Evolutionary conservation across 2,113 vertebrate species (phyloP).

Genomic region (Tretioscincus oriximinensis): DNA sequence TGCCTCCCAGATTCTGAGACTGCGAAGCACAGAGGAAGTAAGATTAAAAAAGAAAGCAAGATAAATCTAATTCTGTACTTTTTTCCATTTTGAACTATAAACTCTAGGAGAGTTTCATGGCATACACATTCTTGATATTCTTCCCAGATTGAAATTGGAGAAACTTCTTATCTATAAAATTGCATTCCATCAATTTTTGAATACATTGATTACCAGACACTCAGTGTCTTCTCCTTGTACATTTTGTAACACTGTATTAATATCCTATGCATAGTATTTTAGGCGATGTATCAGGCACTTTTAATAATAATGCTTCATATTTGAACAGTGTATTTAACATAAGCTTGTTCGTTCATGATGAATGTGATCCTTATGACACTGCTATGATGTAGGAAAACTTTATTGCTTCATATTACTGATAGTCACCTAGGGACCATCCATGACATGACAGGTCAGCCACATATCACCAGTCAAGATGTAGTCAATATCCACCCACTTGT

Average conservation of each 20-base stretch:
- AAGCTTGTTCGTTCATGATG: neutral
- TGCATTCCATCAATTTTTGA: slow-evolving; percentile 29
- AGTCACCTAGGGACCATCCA: no score
- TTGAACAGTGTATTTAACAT: neutral
- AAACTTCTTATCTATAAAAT: slow-evolving; percentile 38
- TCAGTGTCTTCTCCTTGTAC: slow-evolving; percentile 31
- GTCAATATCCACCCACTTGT: no score
- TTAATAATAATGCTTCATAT: neutral
- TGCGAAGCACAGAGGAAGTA: neutral
- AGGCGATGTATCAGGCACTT: slow-evolving; percentile 25
- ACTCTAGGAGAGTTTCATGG: neutral
- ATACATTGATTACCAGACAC: slow-evolving; percentile 49
- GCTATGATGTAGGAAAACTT: neutral
- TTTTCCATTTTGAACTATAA: slow-evolving; percentile 13
- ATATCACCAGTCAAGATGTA: no score
- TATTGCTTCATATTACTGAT: neutral
- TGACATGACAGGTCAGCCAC: no score
- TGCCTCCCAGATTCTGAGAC: slow-evolving; percentile 25
- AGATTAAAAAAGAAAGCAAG: neutral
- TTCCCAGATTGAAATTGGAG: neutral
- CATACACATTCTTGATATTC: slow-evolving; percentile 30
- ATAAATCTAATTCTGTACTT: neutral
- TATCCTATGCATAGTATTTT: slow-evolving; percentile 17
- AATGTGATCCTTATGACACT: neutral
- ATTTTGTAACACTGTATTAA: slow-evolving; percentile 38